phyloP scores from a whole-genome alignment of 2,888 invertebrate genomes.

The Lycaena phlaeas region DNA sequence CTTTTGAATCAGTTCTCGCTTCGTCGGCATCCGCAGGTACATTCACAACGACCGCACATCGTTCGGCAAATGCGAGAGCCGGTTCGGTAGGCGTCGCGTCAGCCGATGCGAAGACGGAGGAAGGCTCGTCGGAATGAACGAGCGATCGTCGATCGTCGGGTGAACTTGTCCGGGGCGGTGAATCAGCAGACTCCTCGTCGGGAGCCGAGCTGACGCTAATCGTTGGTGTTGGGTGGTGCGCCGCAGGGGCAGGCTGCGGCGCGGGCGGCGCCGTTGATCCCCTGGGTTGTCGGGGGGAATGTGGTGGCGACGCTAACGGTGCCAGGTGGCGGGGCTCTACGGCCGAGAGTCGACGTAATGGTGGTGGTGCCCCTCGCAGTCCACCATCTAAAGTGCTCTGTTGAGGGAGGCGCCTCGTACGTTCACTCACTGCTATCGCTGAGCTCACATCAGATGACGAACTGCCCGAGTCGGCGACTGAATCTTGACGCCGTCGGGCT shows the following conservation, averaged over 20 bases:
- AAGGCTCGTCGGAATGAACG: slow-evolving; percentile 55
- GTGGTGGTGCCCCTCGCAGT: slow-evolving; percentile 63
- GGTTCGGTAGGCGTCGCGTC: slow-evolving; percentile 57
- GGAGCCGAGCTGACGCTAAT: slow-evolving; percentile 83
- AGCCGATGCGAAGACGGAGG: slow-evolving; percentile 59
- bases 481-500: slow-evolving; percentile 74
- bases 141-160: slow-evolving; percentile 49
- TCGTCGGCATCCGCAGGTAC: slow-evolving; percentile 21
- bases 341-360: slow-evolving; percentile 55
- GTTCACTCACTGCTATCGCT: slow-evolving; percentile 67
- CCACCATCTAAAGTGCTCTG: slow-evolving; percentile 80
- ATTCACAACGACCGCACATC: slow-evolving; percentile 20
- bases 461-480: slow-evolving; percentile 78
- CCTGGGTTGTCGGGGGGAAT: slow-evolving; percentile 49
- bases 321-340: slow-evolving; percentile 74
- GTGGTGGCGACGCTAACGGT: slow-evolving; percentile 59
- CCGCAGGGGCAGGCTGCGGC: slow-evolving; percentile 38
- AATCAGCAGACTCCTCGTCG: slow-evolving; percentile 66
- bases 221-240: slow-evolving; percentile 67
- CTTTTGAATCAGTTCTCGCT: slow-evolving; percentile 27
- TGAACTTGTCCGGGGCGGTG: slow-evolving; percentile 37
- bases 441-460: slow-evolving; percentile 83
- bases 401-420: slow-evolving; percentile 75
- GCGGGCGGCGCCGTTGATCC: slow-evolving; percentile 30
- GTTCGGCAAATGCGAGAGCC: slow-evolving; percentile 23